Conservation (phyloP, 2,888 invertebrate species). For the Sabatieria punctata region DNA sequence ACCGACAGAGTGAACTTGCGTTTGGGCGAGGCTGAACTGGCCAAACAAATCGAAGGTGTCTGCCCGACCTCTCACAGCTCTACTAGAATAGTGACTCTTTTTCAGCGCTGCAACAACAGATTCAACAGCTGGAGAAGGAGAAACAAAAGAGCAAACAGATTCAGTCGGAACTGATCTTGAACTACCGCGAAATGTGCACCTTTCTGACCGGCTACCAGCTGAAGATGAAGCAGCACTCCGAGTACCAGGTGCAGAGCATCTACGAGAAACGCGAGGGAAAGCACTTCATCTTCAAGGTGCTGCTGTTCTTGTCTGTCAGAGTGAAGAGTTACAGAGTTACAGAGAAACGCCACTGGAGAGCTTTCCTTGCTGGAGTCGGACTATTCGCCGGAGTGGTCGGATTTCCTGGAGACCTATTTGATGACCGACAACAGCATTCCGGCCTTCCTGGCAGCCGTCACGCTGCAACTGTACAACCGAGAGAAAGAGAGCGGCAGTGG, state of each 20-base stretch:
- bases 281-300: conserved; percentile 10
- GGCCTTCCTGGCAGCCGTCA: conserved; percentile 14
- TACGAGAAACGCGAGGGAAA: conserved; percentile 6
- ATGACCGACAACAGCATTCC: conserved; percentile 11
- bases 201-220: conserved; percentile 11
- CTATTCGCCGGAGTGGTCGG: conserved; percentile 11
- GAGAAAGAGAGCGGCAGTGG: neutral
- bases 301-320: neutral
- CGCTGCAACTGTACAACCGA: conserved; percentile 3
- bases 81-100: neutral
- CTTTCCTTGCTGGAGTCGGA: conserved; percentile 12
- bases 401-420: conserved; percentile 11
- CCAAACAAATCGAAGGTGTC: neutral
- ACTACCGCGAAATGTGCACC: neutral
- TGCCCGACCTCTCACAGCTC: neutral
- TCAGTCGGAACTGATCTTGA: neutral
- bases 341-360: conserved; percentile 2
- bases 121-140: neutral
- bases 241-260: conserved; percentile 11
- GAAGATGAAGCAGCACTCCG: conserved; percentile 11
- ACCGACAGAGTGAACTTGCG: neutral
- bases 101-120: neutral
- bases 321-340: neutral
- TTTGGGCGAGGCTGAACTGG: neutral
- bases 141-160: neutral